Evolutionary conservation across 2,888 invertebrate species (phyloP).

Genomic region (Trimorus sp.): DNA sequence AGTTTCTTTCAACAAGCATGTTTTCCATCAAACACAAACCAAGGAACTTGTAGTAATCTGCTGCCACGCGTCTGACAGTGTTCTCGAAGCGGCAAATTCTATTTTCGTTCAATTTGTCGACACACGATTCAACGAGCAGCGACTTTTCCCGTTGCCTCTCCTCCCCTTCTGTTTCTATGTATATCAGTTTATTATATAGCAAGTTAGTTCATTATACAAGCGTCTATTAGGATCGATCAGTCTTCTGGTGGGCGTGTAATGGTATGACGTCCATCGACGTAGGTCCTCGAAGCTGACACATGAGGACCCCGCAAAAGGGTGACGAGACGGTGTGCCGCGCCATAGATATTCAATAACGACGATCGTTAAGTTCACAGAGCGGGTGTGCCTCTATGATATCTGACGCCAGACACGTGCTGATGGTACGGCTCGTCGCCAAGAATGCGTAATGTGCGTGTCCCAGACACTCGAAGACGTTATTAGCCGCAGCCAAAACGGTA

Average conservation of each 20-base stretch:
- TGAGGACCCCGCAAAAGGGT: conserved; percentile 68
- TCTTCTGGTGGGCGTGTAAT: conserved; percentile 75
- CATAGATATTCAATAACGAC: conserved; percentile 79
- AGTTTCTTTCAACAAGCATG: too few relatives aligned
- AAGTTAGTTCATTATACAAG: conserved; percentile 73
- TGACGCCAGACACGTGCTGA: conserved; percentile 79
- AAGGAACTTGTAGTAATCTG: too few relatives aligned
- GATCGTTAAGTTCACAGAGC: conserved; percentile 75
- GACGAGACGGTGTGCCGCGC: conserved; percentile 59
- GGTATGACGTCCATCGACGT: conserved; percentile 69
- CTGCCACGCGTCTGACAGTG: too few relatives aligned
- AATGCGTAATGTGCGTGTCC: conserved; percentile 67
- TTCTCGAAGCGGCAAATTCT: too few relatives aligned
- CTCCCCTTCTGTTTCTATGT: conserved; percentile 19
- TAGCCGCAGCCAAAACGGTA: conserved; percentile 22
- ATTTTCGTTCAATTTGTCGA: too few relatives aligned
- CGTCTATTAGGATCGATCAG: conserved; percentile 78
- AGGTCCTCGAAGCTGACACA: conserved; percentile 75
- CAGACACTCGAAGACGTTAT: conserved; percentile 56
- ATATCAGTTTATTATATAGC: conserved; percentile 50
- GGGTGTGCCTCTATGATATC: conserved; percentile 74
- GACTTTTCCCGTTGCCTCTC: background rate
- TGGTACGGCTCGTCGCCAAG: conserved; percentile 70
- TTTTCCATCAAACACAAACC: too few relatives aligned
- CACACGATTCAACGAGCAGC: too few relatives aligned